phyloP scores from a whole-genome alignment of 1,140 invertebrate species.

The Drosophila triauraria region DNA sequence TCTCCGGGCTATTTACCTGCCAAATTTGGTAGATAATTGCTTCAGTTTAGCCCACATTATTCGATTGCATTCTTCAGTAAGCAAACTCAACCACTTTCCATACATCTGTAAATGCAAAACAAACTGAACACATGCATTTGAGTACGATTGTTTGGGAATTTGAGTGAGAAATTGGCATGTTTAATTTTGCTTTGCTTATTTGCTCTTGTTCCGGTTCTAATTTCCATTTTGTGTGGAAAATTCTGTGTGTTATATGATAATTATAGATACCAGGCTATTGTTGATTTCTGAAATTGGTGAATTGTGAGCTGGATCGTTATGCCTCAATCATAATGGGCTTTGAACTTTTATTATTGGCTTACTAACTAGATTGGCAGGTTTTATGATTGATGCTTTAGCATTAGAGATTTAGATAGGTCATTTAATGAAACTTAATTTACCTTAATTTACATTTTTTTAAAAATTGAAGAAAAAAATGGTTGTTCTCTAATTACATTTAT shows the following conservation, averaged over 20 bases:
- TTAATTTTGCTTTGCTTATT: slow-evolving; percentile 1
- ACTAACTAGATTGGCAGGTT: neutral
- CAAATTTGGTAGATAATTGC: neutral
- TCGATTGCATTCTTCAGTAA: slow-evolving; percentile 7
- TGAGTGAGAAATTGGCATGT: slow-evolving; percentile 8
- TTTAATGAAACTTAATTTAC: no score
- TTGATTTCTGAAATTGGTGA: slow-evolving; percentile 17
- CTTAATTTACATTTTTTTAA: no score
- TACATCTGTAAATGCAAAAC: slow-evolving; percentile 29
- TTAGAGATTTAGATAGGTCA: no score
- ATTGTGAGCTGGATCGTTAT: slow-evolving; percentile 1
- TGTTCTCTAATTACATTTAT: no score
- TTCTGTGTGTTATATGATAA: slow-evolving; percentile 7
- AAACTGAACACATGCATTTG: slow-evolving; percentile 10
- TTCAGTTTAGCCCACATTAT: slow-evolving; percentile 16
- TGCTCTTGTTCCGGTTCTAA: neutral
- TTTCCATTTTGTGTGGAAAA: slow-evolving; percentile 22
- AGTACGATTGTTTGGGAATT: slow-evolving; percentile 17
- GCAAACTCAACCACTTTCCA: slow-evolving; percentile 6
- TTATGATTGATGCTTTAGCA: no score
- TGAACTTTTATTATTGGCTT: neutral
- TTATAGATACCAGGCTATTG: slow-evolving; percentile 19
- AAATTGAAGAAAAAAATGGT: no score
- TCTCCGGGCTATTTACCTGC: no score
- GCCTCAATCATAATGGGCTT: slow-evolving; percentile 5